Percentiles rank a stretch among this genome's conserved stretches.
phyloP scores from a whole-genome alignment of 2,888 invertebrate species.

The Xanthia togata region DNA sequence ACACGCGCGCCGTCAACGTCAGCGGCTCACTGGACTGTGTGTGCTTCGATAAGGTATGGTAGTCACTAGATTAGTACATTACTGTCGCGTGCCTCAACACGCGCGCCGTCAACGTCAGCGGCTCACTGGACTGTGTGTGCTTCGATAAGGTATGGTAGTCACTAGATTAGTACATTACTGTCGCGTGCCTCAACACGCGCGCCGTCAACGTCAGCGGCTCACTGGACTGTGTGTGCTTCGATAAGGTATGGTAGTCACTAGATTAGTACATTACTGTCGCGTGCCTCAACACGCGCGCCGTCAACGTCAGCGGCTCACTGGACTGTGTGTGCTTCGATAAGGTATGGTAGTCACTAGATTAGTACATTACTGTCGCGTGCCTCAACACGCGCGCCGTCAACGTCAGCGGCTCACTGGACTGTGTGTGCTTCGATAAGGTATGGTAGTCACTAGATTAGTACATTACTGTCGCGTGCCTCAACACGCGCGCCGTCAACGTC shows the following conservation, averaged over 20 bases:
- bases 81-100: too few relatives aligned
- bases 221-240: constrained; percentile 97
- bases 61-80: too few relatives aligned
- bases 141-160: constrained; percentile 93
- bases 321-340: constrained; percentile 98
- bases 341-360: constrained; percentile 75
- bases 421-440: constrained; percentile 97
- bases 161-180: too few relatives aligned
- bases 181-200: constrained; percentile 72
- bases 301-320: constrained; percentile 97
- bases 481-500: constrained; percentile 95
- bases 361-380: too few relatives aligned
- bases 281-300: constrained; percentile 89
- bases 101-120: constrained; percentile 97
- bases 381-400: constrained; percentile 93
- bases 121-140: constrained; percentile 96
- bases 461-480: too few relatives aligned
- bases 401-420: constrained; percentile 96
- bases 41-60: constrained; percentile 95
- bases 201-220: constrained; percentile 98
- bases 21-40: constrained; percentile 97
- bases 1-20: constrained; percentile 95
- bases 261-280: too few relatives aligned
- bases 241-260: constrained; percentile 91
- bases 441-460: too few relatives aligned